Conservation (phyloP, 2,113 vertebrate species). For the Rynchops niger region DNA sequence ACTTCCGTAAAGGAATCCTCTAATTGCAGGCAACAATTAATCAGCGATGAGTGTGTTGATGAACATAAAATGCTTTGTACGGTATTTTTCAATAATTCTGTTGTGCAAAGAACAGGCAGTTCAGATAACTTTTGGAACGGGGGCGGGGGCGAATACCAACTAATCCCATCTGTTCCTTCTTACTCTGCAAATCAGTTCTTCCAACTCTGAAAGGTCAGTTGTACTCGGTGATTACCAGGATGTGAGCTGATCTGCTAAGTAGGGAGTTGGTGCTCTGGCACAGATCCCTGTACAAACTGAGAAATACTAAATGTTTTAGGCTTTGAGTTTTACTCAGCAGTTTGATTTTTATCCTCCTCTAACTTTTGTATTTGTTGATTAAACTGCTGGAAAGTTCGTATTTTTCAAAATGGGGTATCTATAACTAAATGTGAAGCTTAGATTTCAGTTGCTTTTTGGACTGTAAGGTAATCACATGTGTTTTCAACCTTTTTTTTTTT, state of each 20-base stretch:
- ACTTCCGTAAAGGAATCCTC: neutral
- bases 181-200: neutral
- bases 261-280: slow-evolving; percentile 4
- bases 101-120: neutral
- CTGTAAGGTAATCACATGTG: neutral
- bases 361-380: neutral
- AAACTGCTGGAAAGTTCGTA: accelerated
- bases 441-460: neutral
- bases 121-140: neutral
- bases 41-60: neutral
- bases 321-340: neutral
- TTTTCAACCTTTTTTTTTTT: neutral
- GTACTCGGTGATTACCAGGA: neutral
- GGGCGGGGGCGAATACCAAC: neutral
- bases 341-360: neutral
- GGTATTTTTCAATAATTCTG: neutral
- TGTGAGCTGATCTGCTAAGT: neutral
- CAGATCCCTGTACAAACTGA: neutral
- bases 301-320: neutral
- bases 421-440: neutral
- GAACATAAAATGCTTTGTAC: neutral
- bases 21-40: neutral
- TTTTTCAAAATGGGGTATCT: neutral
- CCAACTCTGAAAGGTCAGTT: slow-evolving; percentile 27
- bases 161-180: slow-evolving; percentile 52